These are phyloP conservation scores for Brassicogethes aeneus DNA, from an alignment of 2,888 invertebrate genomes.

Conservation along the genomic window DNA sequence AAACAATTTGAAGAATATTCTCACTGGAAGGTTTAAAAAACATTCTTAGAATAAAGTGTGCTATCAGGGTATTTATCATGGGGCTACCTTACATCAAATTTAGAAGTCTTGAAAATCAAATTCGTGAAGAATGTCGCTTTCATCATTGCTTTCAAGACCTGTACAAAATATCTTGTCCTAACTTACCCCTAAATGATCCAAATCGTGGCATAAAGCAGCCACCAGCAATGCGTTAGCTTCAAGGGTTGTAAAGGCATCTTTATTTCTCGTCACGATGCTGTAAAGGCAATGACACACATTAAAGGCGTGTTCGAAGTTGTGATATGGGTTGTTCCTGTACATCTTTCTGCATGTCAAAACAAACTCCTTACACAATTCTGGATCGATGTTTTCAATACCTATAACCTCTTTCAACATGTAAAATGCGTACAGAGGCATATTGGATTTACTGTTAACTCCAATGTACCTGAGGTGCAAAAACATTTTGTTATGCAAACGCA, in stretches of 20 bases:
- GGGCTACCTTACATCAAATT: no score
- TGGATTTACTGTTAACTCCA: constrained; percentile 41
- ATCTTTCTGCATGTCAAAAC: constrained; percentile 41
- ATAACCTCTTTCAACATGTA: constrained; percentile 47
- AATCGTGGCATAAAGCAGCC: constrained; percentile 52
- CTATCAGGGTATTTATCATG: no score
- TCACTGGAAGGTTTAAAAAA: no score
- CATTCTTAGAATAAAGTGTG: no score
- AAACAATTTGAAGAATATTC: no score
- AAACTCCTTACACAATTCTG: constrained; percentile 40
- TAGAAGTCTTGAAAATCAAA: no score
- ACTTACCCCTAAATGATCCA: constrained; percentile 55
- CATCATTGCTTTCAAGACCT: no score
- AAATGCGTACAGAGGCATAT: constrained; percentile 46
- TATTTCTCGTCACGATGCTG: constrained; percentile 44
- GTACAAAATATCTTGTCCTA: no score
- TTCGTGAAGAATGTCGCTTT: no score
- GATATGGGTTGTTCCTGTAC: constrained; percentile 51
- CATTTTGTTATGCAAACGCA: no score
- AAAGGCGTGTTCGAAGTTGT: constrained; percentile 56
- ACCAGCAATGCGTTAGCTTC: constrained; percentile 25
- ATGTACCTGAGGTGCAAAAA: constrained; percentile 38
- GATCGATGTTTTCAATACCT: constrained; percentile 40
- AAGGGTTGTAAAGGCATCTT: constrained; percentile 16
- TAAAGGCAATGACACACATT: constrained; percentile 54